Evolutionary conservation across 2,113 vertebrate genomes (phyloP), one percentile per base, ranked within the genome.

Genomic region (Leptobrachium leishanense): DNA sequence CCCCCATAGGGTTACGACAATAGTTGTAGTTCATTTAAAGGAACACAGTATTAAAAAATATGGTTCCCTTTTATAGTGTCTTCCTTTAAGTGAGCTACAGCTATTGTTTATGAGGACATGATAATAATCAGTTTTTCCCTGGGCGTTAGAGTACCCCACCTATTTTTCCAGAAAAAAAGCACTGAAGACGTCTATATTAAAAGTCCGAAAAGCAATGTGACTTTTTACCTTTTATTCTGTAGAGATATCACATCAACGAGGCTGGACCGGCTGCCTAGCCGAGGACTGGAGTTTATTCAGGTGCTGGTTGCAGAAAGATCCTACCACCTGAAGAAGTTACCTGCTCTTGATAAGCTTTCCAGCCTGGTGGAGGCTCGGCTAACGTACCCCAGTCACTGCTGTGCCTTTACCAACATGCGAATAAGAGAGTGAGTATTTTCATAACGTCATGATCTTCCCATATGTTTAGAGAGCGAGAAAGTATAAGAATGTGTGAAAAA

Each of bases 311-410:
- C 96, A 41, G 87, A 54, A 0, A 92, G 91, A 57, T 90, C 94
- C 63, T 95, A 94, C 62, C 91, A 92, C 0, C 89, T 98, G 46
- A 98, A 95, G 90, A 94, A 88, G 72, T 82, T 98, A 74, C 97
- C 97, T 46, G 89, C 93, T 0, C 89, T 95, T 84, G 94, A 95
- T 62, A 94, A 91, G 87, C 91, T 98, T 64, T 71, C 85, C 46
- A 95, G 85, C 40, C 90, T 98, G 82, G 86, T 91, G 83, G 92
- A 93, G 72, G 95, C 95, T 4, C 89, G 92, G 9, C 85, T 98
- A 81, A 96, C 96, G 0, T 98, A 97, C 78, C 92, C 96, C 39
- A 97, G 96, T 85, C 96, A 98, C 90, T 98, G 97, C 91, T 98
- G 97, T 12, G 95, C 95, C 75, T 97, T 98, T 85, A 87, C 87